Percentiles rank a stretch among this genome's conserved stretches.
phyloP scores from a whole-genome alignment of 2,797 vertebrate species.

The Toxotes lorentzi region DNA sequence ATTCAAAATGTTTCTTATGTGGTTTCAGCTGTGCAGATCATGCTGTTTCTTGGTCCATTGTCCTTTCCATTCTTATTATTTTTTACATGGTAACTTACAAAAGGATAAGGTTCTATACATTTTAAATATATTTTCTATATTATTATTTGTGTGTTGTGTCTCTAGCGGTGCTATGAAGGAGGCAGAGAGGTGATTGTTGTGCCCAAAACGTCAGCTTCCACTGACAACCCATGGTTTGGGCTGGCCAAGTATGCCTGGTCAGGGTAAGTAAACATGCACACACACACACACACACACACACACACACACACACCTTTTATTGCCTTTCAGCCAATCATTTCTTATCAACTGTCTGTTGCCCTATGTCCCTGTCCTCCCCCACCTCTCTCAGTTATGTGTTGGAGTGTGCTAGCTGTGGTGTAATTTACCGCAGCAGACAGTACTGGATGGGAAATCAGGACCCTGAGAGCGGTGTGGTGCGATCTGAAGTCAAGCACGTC shows the following conservation, averaged over 20 bases:
- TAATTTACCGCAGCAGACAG: conserved; percentile 90
- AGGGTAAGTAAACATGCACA: conserved; percentile 78
- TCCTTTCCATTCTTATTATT: not conserved
- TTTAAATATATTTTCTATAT: not conserved
- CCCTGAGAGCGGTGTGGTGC: conserved; percentile 86
- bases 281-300: conserved; percentile 9
- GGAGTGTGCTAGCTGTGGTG: conserved; percentile 87
- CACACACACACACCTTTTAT: not conserved
- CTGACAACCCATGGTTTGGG: conserved; percentile 88
- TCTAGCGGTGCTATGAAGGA: conserved; percentile 87
- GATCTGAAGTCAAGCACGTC: conserved; percentile 88
- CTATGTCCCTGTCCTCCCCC: not conserved
- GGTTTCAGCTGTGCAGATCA: not conserved
- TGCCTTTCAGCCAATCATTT: not conserved
- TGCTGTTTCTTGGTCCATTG: not conserved
- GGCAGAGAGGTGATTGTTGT: conserved; percentile 87
- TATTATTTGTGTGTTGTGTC: conserved; percentile 6
- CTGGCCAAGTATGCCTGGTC: conserved; percentile 90
- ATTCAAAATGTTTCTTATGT: not conserved
- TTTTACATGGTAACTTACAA: not conserved
- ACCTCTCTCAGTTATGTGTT: conserved; percentile 83
- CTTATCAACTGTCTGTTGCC: not conserved
- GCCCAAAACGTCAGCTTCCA: conserved; percentile 87
- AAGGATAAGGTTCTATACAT: not conserved
- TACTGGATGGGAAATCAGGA: conserved; percentile 90